Base-by-base conservation (phyloP, 2,888 invertebrate species). In the Cataglyphis rosenhaueri region DNA sequence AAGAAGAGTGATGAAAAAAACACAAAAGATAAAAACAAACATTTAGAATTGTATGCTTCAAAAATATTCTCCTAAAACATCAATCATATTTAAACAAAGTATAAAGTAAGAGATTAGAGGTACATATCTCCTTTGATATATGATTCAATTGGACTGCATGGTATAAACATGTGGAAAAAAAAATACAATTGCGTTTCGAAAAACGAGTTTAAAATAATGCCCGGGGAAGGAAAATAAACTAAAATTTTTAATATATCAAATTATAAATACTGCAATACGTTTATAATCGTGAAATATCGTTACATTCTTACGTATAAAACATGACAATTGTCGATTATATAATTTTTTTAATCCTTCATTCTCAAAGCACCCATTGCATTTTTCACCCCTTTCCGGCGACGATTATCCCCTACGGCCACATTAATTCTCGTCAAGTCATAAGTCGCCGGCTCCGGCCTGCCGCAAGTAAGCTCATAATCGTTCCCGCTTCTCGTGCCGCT, bases 391-490 rank as follows among this genome's bases (percentile, higher is more conserved):
- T 18, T 18, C 25, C 8, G 10, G 4, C 18, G 32, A 32, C 44
- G 29, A 62, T 71, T 81, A 57, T 2, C 12, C 21, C 32, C 57
- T 8, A n/a, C 57, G 41, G 25, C 25, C 41, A 62, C 62, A 78
- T 81, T 70, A 85, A 71, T 78, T 66, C 35, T 66, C 71, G 64
- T 57, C 66, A 83, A 83, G 55, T 62, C 74, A 68, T 78, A 86
- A 84, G 87, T 87, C 87, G 86, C 74, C 57, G 62, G 29, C 18
- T 18, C 62, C 55, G 66, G 70, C 29, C 78, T 52, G 82, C 84
- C 41, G 71, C 65, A 65, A 82, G 89, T 81, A 88, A 89, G 88
- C 89, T 88, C 89, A 89, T 89, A 88, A 89, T 89, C 89, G 89
- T 88, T 48, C 66, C 71, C 85, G 84, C 74, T 85, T 84, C 83